Evolutionary conservation across 1,140 invertebrate genomes (phyloP).

Genomic region (Drosophila kohkoa): DNA sequence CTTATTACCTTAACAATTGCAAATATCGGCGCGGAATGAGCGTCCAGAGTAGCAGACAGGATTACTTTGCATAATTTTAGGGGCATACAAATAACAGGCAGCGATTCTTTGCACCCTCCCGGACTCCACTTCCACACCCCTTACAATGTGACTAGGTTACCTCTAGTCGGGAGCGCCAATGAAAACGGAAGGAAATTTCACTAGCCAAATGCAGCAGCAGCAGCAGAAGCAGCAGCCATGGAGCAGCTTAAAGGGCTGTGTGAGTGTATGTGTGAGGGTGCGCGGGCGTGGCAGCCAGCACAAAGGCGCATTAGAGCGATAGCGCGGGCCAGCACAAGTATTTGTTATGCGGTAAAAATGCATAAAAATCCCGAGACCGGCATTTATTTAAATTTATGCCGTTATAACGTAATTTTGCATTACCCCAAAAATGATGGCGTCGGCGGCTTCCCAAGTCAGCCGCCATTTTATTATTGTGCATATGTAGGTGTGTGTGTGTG

Average conservation of each 20-base stretch:
- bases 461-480: conserved; percentile 70
- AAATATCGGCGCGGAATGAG: conserved; percentile 70
- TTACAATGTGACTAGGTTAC: conserved; percentile 38
- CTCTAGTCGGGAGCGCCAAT: conserved; percentile 52
- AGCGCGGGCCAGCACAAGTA: conserved; percentile 76
- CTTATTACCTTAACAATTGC: conserved; percentile 83
- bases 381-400: conserved; percentile 85
- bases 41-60: conserved; percentile 55
- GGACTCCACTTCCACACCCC: conserved; percentile 21
- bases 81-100: conserved; percentile 77
- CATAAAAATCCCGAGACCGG: conserved; percentile 84
- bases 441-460: conserved; percentile 45
- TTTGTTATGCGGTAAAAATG: conserved; percentile 85
- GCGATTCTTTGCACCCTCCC: conserved; percentile 32
- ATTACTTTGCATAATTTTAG: conserved; percentile 83
- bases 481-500: conserved; percentile 32
- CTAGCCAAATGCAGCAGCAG: conserved; percentile 79
- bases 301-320: conserved; percentile 76
- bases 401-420: conserved; percentile 84
- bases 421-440: conserved; percentile 76
- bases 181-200: conserved; percentile 83
- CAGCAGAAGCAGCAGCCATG: conserved; percentile 24
- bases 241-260: not conserved
- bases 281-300: conserved; percentile 51
- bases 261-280: conserved; percentile 10